phyloP scores from a whole-genome alignment of 2,888 invertebrate genomes.

The Synanthedon andrenaeformis region DNA sequence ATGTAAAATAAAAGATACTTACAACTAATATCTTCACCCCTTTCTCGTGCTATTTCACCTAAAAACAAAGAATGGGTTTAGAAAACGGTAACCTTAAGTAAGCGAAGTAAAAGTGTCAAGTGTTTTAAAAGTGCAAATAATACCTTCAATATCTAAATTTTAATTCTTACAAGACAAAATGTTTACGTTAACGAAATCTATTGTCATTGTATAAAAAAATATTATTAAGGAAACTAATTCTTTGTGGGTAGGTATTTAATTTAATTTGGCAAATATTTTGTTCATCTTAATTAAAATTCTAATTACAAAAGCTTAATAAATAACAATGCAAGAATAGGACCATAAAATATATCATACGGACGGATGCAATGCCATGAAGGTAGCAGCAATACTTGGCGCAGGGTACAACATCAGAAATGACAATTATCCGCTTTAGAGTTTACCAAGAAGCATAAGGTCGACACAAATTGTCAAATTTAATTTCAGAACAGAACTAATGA shows the following conservation, averaged over 20 bases:
- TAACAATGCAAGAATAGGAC: conserved; percentile 41
- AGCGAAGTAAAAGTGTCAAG: too few relatives aligned
- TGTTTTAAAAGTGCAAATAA: too few relatives aligned
- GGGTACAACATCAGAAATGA: conserved; percentile 61
- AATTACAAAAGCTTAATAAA: conserved; percentile 49
- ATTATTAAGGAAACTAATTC: too few relatives aligned
- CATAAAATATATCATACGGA: conserved; percentile 32
- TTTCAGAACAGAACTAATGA: conserved; percentile 20
- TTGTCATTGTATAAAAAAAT: too few relatives aligned
- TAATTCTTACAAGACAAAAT: too few relatives aligned
- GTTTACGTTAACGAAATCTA: too few relatives aligned
- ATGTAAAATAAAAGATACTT: conserved; percentile 53
- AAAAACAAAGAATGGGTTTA: conserved; percentile 29
- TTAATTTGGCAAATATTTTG: too few relatives aligned
- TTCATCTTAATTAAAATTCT: conserved; percentile 11
- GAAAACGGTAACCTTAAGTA: too few relatives aligned
- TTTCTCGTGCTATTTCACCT: conserved; percentile 82
- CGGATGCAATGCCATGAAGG: conserved; percentile 50
- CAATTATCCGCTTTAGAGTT: conserved; percentile 66
- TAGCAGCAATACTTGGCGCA: conserved; percentile 47
- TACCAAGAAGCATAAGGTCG: conserved; percentile 68
- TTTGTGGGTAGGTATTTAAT: too few relatives aligned
- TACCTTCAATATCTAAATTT: too few relatives aligned
- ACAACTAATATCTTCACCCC: conserved; percentile 82
- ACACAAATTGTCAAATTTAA: conserved; percentile 18